Evolutionary conservation across 1,140 invertebrate genomes (phyloP), one percentile per base, ranked within the genome.

Genomic region (Trypoxylus dichotomus): DNA sequence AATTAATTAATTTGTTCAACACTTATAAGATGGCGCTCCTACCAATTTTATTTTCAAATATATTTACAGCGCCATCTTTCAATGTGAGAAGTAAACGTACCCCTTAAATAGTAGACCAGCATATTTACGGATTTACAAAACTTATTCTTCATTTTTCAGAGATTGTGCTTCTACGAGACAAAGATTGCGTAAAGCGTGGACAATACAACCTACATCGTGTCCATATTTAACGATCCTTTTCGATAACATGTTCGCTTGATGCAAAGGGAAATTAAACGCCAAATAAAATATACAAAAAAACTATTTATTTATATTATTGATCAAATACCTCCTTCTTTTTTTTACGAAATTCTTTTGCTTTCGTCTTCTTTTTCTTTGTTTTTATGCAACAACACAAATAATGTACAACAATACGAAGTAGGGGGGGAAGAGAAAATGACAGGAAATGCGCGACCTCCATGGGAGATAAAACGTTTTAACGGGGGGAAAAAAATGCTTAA

Each of bases 401-500:
- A 68, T 68, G 21, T 27, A 68, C 60, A 68, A 68, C 60, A 25
- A 29, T 25, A 27, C 24, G 24, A 27, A 7, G 27, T n/a, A n/a
- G n/a, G n/a, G n/a, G n/a, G 21, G 19, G 27, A 29, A 8, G 15
- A 29, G 8, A 68, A 68, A 25, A n/a, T 68, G 7, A 68, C 60
- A n/a, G 3, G 13, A 24, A 68, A 24, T 29, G 24, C 24, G 60
- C 60, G 60, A 15, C 60, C 19, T 68, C 60, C 60, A 68, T 29
- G 21, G 60, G 60, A 68, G 60, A 74, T 32, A 29, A 75, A 58
- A 78, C 5, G 3, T 77, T 37, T 58, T 43, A 71, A 78, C 77
- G 58, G 54, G 3, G 32, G 5, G 10, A 37, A 2, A 37, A 32
- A 32, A 37, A 37, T 7, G 32, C 5, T 7, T 5, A 37, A 5